phyloP scores from a whole-genome alignment of 1,140 invertebrate genomes.

The Stegodyphus dumicola region DNA sequence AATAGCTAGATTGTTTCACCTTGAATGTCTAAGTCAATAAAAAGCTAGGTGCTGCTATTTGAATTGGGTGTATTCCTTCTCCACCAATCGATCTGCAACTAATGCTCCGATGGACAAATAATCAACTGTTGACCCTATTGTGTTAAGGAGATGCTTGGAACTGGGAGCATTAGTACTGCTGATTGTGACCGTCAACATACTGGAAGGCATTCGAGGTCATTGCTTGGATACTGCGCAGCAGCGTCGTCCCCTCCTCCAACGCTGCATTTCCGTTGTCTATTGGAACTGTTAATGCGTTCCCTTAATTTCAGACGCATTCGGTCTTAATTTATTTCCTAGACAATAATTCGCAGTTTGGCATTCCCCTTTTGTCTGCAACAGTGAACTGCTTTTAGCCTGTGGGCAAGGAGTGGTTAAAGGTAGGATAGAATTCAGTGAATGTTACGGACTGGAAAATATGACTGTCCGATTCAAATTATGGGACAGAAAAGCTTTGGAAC shows the following conservation, averaged over 20 bases:
- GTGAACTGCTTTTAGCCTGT: no score
- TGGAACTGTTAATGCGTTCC: constrained; percentile 10
- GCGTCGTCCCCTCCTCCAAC: no score
- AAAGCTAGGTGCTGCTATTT: background rate
- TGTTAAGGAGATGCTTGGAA: constrained; percentile 10
- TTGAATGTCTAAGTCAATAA: no score
- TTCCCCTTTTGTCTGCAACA: background rate
- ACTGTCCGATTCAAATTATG: no score
- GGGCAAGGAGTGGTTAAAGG: no score
- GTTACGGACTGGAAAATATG: no score
- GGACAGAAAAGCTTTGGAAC: no score
- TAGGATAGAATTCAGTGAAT: no score
- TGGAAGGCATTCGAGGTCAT: background rate
- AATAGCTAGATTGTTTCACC: no score
- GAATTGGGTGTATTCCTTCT: background rate
- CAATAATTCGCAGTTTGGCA: constrained; percentile 14
- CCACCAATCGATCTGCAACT: no score
- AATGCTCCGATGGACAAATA: constrained; percentile 5
- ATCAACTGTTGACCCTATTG: constrained; percentile 35
- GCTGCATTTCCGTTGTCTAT: constrained; percentile 2
- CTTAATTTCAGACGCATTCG: constrained; percentile 17
- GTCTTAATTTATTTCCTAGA: constrained; percentile 26
- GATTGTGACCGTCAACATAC: no score
- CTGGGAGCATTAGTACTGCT: no score
- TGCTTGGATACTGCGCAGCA: constrained; percentile 9